phyloP scores from a whole-genome alignment of 1,140 invertebrate genomes.

The Scaptomyza montana region DNA sequence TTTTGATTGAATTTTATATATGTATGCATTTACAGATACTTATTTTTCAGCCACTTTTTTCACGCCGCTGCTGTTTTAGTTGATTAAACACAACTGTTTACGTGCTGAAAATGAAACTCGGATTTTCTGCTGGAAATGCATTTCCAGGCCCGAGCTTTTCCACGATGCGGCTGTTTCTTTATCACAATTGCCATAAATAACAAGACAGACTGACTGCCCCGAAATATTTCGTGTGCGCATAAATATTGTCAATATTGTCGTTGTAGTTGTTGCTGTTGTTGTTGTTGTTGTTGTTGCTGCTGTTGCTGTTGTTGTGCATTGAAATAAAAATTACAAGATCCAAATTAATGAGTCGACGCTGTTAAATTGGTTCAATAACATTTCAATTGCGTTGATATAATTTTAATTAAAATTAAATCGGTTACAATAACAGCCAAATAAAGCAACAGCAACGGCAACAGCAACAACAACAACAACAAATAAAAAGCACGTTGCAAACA shows the following conservation, averaged over 20 bases:
- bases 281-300: conserved; percentile 21
- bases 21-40: not conserved
- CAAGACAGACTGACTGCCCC: conserved; percentile 17
- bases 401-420: conserved; percentile 78
- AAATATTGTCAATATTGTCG: conserved; percentile 38
- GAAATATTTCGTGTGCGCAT: conserved; percentile 25
- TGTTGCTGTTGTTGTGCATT: conserved; percentile 35
- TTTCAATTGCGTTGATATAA: conserved; percentile 80
- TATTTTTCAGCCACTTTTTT: conserved; percentile 7
- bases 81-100: conserved; percentile 75
- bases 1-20: conserved; percentile 37
- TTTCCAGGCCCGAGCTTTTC: conserved; percentile 9
- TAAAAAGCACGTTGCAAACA: not conserved
- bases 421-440: conserved; percentile 26
- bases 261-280: conserved; percentile 18
- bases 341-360: conserved; percentile 71
- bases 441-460: conserved; percentile 27
- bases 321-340: conserved; percentile 75
- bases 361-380: conserved; percentile 75
- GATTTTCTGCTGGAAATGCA: too few relatives aligned
- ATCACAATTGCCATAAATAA: conserved; percentile 69
- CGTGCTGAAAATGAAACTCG: conserved; percentile 45
- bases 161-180: conserved; percentile 46
- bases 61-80: conserved; percentile 56
- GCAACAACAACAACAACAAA: conserved; percentile 19